These are phyloP conservation scores for Pteronura brasiliensis DNA, from an alignment of 2,113 vertebrate species.

Conservation along the genomic window DNA sequence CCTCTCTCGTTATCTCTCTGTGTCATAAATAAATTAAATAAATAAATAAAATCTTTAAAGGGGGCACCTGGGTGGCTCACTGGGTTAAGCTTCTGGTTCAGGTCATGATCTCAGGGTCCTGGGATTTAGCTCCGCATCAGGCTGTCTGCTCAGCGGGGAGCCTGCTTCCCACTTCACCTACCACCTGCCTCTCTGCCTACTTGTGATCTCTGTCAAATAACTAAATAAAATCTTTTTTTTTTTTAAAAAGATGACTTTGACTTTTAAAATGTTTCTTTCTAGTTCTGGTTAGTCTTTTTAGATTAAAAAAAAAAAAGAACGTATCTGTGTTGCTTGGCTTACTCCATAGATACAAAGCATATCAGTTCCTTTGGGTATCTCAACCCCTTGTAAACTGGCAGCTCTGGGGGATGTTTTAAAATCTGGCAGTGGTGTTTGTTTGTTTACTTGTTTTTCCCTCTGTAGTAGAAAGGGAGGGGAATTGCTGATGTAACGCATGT, in stretches of 20 bases:
- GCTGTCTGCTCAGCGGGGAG: too few relatives aligned
- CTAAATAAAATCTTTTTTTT: too few relatives aligned
- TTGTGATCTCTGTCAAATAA: too few relatives aligned
- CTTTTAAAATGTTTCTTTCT: neutral
- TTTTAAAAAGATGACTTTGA: neutral
- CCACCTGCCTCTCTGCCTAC: too few relatives aligned
- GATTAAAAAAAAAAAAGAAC: neutral
- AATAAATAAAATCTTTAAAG: too few relatives aligned
- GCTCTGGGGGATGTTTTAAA: neutral
- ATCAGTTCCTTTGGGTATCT: neutral
- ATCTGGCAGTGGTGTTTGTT: neutral
- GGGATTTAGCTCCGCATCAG: too few relatives aligned
- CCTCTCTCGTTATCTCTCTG: too few relatives aligned
- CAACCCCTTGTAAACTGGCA: neutral
- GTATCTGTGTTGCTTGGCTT: neutral
- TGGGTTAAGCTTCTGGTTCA: too few relatives aligned
- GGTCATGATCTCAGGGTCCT: too few relatives aligned
- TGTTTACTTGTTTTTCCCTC: neutral
- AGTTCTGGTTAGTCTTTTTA: neutral
- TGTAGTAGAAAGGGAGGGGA: neutral
- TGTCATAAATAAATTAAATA: too few relatives aligned
- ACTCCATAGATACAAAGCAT: neutral
- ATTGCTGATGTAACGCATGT: neutral
- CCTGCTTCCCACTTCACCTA: too few relatives aligned
- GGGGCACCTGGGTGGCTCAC: too few relatives aligned